Evolutionary conservation across 1,140 invertebrate genomes (phyloP).

Genomic region (Camponotus pennsylvanicus): DNA sequence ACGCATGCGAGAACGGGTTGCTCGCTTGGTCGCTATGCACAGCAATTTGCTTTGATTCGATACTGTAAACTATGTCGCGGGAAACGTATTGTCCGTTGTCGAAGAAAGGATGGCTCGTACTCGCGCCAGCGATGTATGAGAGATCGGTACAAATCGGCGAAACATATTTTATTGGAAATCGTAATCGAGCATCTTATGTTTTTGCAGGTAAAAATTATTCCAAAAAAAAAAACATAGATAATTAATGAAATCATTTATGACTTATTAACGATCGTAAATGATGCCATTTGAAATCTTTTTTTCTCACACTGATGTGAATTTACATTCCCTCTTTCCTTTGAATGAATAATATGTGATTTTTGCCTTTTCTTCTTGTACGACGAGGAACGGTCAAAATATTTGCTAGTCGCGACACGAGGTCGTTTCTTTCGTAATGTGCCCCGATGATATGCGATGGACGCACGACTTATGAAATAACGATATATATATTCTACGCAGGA

Average conservation of each 20-base stretch:
- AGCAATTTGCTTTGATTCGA: conserved; percentile 81
- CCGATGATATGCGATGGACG: conserved; percentile 72
- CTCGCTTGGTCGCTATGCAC: conserved; percentile 76
- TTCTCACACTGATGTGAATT: background rate
- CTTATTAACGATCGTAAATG: too few species aligned
- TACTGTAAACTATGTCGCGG: conserved; percentile 77
- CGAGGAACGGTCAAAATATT: conserved; percentile 67
- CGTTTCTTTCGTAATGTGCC: conserved; percentile 75
- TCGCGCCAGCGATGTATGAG: background rate
- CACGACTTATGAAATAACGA: conserved; percentile 76
- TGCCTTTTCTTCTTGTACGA: background rate
- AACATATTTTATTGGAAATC: background rate
- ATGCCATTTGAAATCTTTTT: background rate
- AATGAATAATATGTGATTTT: background rate
- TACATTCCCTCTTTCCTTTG: too few species aligned
- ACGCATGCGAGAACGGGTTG: conserved; percentile 76
- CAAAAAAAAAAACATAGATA: too few species aligned
- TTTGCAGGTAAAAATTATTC: background rate
- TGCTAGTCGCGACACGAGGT: conserved; percentile 64
- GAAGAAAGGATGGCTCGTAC: conserved; percentile 15
- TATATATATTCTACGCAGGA: conserved; percentile 71
- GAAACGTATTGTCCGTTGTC: conserved; percentile 71
- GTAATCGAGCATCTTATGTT: background rate
- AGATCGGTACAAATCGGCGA: background rate
- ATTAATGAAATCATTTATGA: too few species aligned